Percentiles rank a stretch among this genome's conserved stretches.
phyloP scores from a whole-genome alignment of 2,888 invertebrate species.

The Sturmia bella region DNA sequence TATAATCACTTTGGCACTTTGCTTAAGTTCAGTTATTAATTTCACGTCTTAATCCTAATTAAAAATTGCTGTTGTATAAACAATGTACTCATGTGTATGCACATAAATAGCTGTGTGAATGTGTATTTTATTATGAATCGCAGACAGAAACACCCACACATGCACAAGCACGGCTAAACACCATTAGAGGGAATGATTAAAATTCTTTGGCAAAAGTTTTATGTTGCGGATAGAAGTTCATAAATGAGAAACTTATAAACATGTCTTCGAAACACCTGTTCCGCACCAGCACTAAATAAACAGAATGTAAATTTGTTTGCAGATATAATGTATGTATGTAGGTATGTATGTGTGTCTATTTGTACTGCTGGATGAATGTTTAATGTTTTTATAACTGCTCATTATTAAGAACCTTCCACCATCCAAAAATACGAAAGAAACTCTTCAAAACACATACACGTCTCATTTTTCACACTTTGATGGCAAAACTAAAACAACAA shows the following conservation, averaged over 20 bases:
- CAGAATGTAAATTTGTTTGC: too few relatives aligned
- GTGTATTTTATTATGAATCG: conserved; percentile 26
- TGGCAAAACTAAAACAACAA: conserved; percentile 6
- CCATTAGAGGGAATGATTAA: conserved; percentile 27
- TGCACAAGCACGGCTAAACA: neutral
- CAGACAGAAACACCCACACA: neutral
- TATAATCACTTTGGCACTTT: conserved; percentile 42
- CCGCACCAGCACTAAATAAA: conserved; percentile 40
- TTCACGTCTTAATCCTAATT: conserved; percentile 63
- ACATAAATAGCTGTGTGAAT: neutral
- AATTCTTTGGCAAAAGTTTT: conserved; percentile 45
- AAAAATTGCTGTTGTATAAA: conserved; percentile 48
- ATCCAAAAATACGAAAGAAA: conserved; percentile 16
- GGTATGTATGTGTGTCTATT: neutral
- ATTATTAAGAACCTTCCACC: conserved; percentile 51
- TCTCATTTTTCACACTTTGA: neutral
- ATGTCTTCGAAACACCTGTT: conserved; percentile 62
- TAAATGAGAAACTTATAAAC: conserved; percentile 54
- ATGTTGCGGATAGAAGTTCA: conserved; percentile 45
- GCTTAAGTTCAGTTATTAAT: conserved; percentile 58
- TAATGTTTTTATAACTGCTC: conserved; percentile 34
- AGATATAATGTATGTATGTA: neutral
- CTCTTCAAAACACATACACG: neutral
- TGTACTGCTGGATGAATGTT: conserved; percentile 19
- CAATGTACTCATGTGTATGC: neutral